phyloP scores from a whole-genome alignment of 2,113 vertebrate genomes.

The Engraulis encrasicolus region DNA sequence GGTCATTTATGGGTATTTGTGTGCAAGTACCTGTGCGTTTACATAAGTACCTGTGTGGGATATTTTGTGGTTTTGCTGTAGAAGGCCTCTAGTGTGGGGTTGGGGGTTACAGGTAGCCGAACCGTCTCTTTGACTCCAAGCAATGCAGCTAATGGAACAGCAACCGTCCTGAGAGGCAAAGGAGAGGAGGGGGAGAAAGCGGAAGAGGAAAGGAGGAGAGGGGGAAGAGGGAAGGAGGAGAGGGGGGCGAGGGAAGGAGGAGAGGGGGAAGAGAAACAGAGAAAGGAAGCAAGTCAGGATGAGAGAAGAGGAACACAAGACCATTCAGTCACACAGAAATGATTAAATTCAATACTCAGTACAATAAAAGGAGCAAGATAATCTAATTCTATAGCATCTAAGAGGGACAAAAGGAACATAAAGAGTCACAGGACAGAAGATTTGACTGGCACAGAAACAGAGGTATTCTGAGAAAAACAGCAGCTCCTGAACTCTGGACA shows the following conservation, averaged over 20 bases:
- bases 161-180: slow-evolving; percentile 72
- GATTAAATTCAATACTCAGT: not conserved
- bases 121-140: slow-evolving; percentile 88
- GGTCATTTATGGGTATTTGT: not conserved
- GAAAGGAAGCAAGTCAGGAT: not conserved
- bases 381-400: not conserved
- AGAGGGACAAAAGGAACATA: not conserved
- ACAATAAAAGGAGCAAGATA: not conserved
- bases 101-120: slow-evolving; percentile 80
- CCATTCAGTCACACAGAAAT: not conserved
- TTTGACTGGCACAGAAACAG: not conserved
- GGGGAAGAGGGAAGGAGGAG: no score
- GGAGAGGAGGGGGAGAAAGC: slow-evolving; percentile 14
- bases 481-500: not conserved
- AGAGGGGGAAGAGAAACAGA: not conserved
- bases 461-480: not conserved
- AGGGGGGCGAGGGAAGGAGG: not conserved
- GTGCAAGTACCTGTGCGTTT: not conserved
- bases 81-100: slow-evolving; percentile 82
- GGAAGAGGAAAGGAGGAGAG: slow-evolving; percentile 19
- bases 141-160: slow-evolving; percentile 81
- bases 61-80: slow-evolving; percentile 81
- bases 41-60: slow-evolving; percentile 83
- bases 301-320: not conserved
- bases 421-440: not conserved